Conservation (phyloP, 2,113 vertebrate species). For the Neofelis nebulosa region DNA sequence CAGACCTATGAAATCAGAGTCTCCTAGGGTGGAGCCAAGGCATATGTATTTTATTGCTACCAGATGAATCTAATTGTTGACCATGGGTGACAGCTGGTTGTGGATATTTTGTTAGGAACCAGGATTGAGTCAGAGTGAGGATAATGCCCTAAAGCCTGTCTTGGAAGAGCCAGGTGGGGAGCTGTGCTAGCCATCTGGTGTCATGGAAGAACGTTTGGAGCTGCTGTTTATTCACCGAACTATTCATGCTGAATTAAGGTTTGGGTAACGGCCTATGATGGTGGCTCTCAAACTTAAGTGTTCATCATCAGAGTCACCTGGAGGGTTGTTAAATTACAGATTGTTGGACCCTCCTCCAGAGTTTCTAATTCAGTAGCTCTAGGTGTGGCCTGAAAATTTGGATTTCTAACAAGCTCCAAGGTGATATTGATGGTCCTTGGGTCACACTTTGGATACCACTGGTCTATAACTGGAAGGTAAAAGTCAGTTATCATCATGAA, state of each 20-base stretch:
- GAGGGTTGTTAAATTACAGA: background rate
- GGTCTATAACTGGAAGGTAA: constrained; percentile 22
- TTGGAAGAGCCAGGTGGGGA: background rate
- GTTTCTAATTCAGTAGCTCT: background rate
- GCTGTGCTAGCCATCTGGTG: background rate
- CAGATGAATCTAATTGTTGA: background rate
- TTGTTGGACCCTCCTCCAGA: background rate
- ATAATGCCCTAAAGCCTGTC: background rate
- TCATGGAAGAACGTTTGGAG: background rate
- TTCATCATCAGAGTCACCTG: background rate
- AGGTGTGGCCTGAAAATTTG: background rate
- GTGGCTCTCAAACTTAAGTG: background rate
- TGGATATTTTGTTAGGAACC: constrained; percentile 2
- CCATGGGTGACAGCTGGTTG: background rate
- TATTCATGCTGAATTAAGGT: constrained; percentile 12
- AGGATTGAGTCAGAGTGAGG: background rate
- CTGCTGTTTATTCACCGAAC: background rate
- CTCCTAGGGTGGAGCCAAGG: background rate
- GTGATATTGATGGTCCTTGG: background rate
- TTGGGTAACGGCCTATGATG: background rate
- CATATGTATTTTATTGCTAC: background rate
- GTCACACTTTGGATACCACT: background rate
- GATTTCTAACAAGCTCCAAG: background rate
- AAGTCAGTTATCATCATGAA: background rate
- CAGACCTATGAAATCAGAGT: background rate